These are phyloP conservation scores for Gymnoscelis rufifasciata DNA, from an alignment of 2,888 invertebrate genomes.

Conservation along the genomic window DNA sequence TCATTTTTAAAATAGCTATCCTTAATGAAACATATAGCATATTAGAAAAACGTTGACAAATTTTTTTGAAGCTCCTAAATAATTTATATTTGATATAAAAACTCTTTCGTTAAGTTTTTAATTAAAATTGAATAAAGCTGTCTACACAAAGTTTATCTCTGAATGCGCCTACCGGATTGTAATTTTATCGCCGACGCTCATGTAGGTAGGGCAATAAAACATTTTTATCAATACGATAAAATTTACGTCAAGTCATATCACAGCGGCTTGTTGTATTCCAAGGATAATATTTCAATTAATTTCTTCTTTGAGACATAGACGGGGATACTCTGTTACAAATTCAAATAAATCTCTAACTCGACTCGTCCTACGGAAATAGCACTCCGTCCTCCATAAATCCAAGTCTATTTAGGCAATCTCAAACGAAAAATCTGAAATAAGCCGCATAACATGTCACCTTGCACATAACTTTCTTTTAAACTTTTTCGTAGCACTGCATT, in stretches of 20 bases:
- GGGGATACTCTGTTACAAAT: conserved; percentile 75
- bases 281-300: conserved; percentile 76
- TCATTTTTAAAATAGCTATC: not conserved
- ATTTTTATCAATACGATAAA: conserved; percentile 38
- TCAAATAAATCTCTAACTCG: conserved; percentile 71
- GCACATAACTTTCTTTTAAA: conserved; percentile 46
- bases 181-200: not conserved
- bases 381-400: conserved; percentile 73
- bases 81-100: no score
- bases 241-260: not conserved
- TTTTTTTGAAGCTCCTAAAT: no score
- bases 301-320: conserved; percentile 64
- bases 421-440: conserved; percentile 74
- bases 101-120: no score
- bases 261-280: conserved; percentile 40
- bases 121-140: not conserved
- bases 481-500: conserved; percentile 31
- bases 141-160: no score
- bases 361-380: conserved; percentile 75
- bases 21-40: no score
- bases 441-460: conserved; percentile 58
- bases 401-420: conserved; percentile 74
- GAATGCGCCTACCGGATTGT: not conserved
- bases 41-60: no score
- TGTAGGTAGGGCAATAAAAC: conserved; percentile 22